Conservation (phyloP, 2,797 vertebrate species). For the Phylloscopus collybita region DNA sequence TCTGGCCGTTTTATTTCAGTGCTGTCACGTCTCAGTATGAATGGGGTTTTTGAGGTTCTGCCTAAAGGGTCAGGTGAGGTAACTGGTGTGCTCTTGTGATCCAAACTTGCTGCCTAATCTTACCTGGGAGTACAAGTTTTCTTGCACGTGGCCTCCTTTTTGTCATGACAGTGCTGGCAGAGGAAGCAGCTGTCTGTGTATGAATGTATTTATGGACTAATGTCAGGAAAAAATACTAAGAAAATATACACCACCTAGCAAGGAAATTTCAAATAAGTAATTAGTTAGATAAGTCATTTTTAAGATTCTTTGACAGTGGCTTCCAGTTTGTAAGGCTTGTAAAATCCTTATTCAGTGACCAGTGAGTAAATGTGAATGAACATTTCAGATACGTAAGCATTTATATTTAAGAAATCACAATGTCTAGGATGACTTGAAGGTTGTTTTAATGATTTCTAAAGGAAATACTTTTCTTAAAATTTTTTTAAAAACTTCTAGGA, state of each 20-base stretch:
- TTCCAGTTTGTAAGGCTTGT: not conserved
- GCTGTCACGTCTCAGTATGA: not conserved
- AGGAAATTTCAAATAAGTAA: not conserved
- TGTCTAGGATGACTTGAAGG: not conserved
- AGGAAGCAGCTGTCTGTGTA: not conserved
- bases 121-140: not conserved
- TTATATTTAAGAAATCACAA: not conserved
- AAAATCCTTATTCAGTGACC: not conserved
- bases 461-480: not conserved
- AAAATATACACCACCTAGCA: not conserved
- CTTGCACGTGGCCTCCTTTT: not conserved
- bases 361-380: not conserved
- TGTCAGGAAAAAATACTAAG: not conserved
- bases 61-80: not conserved
- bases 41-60: not conserved
- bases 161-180: not conserved
- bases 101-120: not conserved
- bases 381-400: not conserved
- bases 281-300: not conserved
- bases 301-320: not conserved
- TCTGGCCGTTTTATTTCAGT: not conserved
- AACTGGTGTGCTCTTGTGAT: not conserved
- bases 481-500: not conserved
- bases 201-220: not conserved
- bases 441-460: not conserved